Base-by-base conservation (phyloP, 2,113 vertebrate genomes). In the Gavialis gangeticus region DNA sequence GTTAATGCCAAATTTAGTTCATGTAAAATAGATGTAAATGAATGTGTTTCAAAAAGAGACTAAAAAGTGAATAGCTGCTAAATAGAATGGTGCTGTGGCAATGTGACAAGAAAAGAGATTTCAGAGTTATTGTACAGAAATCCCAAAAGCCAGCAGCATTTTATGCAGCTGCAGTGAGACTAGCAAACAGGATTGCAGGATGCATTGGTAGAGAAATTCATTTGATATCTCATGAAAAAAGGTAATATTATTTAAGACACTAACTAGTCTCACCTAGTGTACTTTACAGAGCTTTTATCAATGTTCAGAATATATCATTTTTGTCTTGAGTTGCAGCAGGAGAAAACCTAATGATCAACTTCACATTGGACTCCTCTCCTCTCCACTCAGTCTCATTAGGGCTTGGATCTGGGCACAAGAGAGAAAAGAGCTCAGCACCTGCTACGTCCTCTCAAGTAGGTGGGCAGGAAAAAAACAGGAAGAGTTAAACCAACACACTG, bases 11-110 rank as follows among this genome's bases (percentile, higher is more conserved):
- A 95, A 93, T 97, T 93, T 96, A 90, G 69, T 93, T 95, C 84
- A 91, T 95, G 91, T 90, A 97, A 97, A 97, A 95, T 92, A 96
- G 84, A 93, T 96, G 75, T 91, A 94, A 95, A 95, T 97, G 78
- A 96, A 92, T 95, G 80, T 94, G 58, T 93, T 94, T 69, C 88
- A 89, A 90, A 46, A 90, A 84, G 85, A 93, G 92, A 60, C 87
- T 85, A 78, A 71, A 95, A 92, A 94, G 62, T 86, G 86, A 96
- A 54, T 94, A 67, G 92, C 58, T 93, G 78, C 71, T 91, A 91
- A 96, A 88, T 73, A 69, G 54, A 63, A 87, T 8, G 16, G 56
- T 82, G 80, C 88, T 95, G 75, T 1, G 0, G 69, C 79, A 85
- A 85, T 88, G 85, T 79, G 30, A 91, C 90, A 84, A 78, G 71